These are phyloP conservation scores for Sycophaga agraensis DNA, from an alignment of 1,140 invertebrate genomes.

Conservation along the genomic window DNA sequence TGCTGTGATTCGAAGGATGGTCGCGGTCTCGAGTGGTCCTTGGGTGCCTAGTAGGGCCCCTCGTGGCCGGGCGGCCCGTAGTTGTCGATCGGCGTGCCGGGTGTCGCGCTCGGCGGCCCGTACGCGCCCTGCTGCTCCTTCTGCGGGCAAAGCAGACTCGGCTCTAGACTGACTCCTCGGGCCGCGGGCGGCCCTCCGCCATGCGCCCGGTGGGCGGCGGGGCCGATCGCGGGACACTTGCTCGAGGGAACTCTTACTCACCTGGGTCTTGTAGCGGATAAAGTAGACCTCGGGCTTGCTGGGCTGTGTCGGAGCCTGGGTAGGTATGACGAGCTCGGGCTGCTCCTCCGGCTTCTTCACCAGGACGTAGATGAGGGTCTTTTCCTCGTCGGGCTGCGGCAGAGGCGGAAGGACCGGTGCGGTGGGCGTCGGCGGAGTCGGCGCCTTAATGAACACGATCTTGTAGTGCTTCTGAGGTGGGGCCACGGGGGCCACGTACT, in stretches of 20 bases:
- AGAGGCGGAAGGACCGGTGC: conserved; percentile 71
- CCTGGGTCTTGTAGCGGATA: conserved; percentile 84
- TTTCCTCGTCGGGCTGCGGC: conserved; percentile 80
- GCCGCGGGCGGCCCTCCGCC: too few relatives aligned
- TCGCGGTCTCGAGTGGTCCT: not conserved
- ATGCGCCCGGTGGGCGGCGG: too few relatives aligned
- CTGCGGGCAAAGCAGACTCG: conserved; percentile 31
- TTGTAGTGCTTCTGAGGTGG: conserved; percentile 86
- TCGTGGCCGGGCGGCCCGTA: conserved; percentile 53
- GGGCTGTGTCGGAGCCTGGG: conserved; percentile 76
- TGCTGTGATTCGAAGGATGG: too few relatives aligned
- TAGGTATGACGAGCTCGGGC: conserved; percentile 75
- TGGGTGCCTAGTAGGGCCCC: conserved; percentile 42
- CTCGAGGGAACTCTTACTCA: too few relatives aligned
- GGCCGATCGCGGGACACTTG: too few relatives aligned
- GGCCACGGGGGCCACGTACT: conserved; percentile 52
- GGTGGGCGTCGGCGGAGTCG: conserved; percentile 75
- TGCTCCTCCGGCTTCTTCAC: conserved; percentile 84
- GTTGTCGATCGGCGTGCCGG: conserved; percentile 41
- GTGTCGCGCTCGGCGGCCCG: conserved; percentile 50
- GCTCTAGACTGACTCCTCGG: too few relatives aligned
- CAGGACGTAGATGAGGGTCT: conserved; percentile 85
- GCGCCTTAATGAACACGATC: conserved; percentile 86
- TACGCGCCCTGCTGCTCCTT: conserved; percentile 53
- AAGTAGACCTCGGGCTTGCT: conserved; percentile 86